Evolutionary conservation across 2,888 invertebrate species (phyloP).

Genomic region (Ariolimax columbianus): DNA sequence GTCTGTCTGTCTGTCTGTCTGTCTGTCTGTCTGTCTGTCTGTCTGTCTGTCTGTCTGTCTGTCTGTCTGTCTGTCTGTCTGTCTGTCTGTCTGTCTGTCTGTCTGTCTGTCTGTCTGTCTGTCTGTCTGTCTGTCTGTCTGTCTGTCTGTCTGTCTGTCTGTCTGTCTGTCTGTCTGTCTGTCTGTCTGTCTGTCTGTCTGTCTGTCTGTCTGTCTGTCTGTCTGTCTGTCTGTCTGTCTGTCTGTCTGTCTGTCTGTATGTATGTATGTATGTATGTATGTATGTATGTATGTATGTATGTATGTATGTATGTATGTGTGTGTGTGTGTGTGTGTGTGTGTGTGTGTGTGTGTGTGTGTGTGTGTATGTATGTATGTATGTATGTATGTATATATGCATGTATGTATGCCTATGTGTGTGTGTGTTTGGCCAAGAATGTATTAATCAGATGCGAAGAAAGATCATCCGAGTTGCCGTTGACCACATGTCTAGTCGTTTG

Average conservation of each 20-base stretch:
- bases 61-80: conserved; percentile 39
- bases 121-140: conserved; percentile 36
- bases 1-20: conserved; percentile 39
- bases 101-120: conserved; percentile 39
- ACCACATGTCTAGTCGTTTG: too few relatives aligned
- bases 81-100: conserved; percentile 38
- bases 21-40: conserved; percentile 36
- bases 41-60: conserved; percentile 37
- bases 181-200: conserved; percentile 32
- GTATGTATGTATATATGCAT: conserved; percentile 8
- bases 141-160: conserved; percentile 39
- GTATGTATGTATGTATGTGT: too few relatives aligned
- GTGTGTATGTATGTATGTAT: conserved; percentile 23
- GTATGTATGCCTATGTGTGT: too few relatives aligned
- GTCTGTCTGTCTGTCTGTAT: conserved; percentile 33
- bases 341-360: too few relatives aligned
- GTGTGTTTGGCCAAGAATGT: too few relatives aligned
- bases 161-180: conserved; percentile 34
- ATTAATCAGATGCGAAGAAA: too few relatives aligned
- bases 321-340: too few relatives aligned
- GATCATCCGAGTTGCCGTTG: too few relatives aligned
- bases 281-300: too few relatives aligned
- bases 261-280: too few relatives aligned
- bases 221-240: conserved; percentile 40
- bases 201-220: conserved; percentile 37